A percentile compares a stretch with the other conserved stretches of the same genome.
Evolutionary conservation across 2,797 vertebrate genomes (phyloP).

Genomic region (Bucorvus abyssinicus): DNA sequence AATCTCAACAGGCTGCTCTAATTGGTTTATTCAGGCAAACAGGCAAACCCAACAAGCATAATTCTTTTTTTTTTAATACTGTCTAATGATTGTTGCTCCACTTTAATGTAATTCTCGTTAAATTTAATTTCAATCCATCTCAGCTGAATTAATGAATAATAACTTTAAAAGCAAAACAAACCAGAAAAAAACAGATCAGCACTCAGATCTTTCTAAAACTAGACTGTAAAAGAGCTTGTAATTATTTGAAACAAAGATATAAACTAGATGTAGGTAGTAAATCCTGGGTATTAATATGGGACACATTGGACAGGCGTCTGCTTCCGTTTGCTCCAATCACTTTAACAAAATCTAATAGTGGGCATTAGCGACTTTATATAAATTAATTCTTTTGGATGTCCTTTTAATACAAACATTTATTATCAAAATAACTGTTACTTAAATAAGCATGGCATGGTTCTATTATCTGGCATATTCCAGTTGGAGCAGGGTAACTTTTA

Average conservation of each 20-base stretch:
- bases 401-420: neutral
- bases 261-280: neutral
- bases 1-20: neutral
- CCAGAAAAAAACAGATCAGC: neutral
- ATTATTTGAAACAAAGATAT: neutral
- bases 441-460: neutral
- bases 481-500: neutral
- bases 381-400: neutral
- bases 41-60: neutral
- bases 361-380: neutral
- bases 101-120: constrained; percentile 16
- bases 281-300: neutral
- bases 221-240: neutral
- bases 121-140: constrained; percentile 36
- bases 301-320: neutral
- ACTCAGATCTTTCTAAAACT: neutral
- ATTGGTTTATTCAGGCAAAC: neutral
- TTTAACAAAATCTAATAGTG: neutral
- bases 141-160: constrained; percentile 22
- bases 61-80: neutral
- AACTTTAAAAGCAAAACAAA: neutral
- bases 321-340: neutral
- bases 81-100: neutral
- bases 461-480: neutral
- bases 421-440: neutral